Evolutionary conservation across 2,113 vertebrate species (phyloP).

Genomic region (Ictalurus punctatus): DNA sequence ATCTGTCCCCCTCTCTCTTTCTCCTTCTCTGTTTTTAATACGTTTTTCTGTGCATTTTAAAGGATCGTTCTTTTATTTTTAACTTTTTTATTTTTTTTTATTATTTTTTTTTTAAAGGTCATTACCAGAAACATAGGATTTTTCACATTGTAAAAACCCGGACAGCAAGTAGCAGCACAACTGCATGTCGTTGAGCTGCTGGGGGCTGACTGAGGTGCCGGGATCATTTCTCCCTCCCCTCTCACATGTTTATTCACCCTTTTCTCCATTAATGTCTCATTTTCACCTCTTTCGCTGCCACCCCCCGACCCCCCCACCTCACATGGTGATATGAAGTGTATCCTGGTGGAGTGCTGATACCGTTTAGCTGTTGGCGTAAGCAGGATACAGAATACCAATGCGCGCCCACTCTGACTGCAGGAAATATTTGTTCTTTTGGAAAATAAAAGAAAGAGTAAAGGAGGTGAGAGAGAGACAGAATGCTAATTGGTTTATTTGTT

Average conservation of each 20-base stretch:
- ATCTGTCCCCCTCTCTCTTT: not conserved
- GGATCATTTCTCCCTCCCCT: slow-evolving; percentile 2
- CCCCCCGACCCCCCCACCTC: not conserved
- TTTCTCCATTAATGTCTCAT: slow-evolving; percentile 53
- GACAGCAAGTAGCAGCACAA: not conserved
- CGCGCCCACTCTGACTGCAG: slow-evolving; percentile 63
- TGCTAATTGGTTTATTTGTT: not conserved
- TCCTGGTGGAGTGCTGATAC: slow-evolving; percentile 60
- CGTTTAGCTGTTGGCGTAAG: slow-evolving; percentile 62
- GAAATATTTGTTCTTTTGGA: slow-evolving; percentile 72
- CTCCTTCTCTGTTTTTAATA: slow-evolving; percentile 37
- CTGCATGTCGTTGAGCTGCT: not conserved
- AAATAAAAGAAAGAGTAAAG: slow-evolving; percentile 37
- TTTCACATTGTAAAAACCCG: not conserved
- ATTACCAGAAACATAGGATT: not conserved
- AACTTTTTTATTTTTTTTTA: not conserved
- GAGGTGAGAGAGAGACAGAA: slow-evolving; percentile 22
- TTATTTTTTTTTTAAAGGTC: not conserved
- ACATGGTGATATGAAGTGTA: slow-evolving; percentile 50
- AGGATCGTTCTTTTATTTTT: not conserved
- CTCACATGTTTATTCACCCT: slow-evolving; percentile 22
- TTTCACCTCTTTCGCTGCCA: not conserved
- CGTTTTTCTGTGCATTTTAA: slow-evolving; percentile 41
- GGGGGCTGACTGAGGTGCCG: slow-evolving; percentile 17
- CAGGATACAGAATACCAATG: slow-evolving; percentile 70